Conservation (phyloP, 2,113 vertebrate species). For the Alethe diademata region DNA sequence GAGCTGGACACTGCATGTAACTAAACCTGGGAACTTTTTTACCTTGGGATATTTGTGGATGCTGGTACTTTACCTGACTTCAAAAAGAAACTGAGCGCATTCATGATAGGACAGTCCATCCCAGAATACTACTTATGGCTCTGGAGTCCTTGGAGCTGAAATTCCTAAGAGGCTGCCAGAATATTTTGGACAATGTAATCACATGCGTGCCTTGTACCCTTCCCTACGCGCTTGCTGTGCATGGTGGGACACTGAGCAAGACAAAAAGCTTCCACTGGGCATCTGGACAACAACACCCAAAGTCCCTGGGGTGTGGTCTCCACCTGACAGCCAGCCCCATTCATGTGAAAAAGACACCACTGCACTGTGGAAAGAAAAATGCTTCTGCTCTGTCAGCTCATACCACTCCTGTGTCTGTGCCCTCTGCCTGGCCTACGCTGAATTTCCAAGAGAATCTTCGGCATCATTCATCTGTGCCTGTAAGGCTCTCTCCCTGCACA, state of each 20-base stretch:
- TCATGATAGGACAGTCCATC: not conserved
- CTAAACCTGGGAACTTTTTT: not conserved
- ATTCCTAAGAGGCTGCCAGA: not conserved
- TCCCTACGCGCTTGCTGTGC: not conserved
- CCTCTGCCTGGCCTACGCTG: not conserved
- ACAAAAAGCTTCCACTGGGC: not conserved
- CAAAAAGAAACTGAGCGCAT: not conserved
- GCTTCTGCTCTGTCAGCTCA: not conserved
- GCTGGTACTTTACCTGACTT: not conserved
- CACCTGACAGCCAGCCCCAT: not conserved
- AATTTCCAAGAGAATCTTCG: not conserved
- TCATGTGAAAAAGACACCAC: not conserved
- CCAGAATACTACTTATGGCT: not conserved
- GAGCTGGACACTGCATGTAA: not conserved
- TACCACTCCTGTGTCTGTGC: not conserved
- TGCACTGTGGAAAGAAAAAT: not conserved
- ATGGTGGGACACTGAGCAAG: rapidly evolving
- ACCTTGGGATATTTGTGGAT: not conserved
- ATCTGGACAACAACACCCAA: not conserved
- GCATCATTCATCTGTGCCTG: not conserved
- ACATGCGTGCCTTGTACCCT: rapidly evolving
- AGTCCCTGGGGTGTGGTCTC: not conserved
- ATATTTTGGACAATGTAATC: not conserved
- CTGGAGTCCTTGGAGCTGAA: not conserved
- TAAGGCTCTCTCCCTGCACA: not conserved